Evolutionary conservation across 2,797 vertebrate species (phyloP).

Genomic region (Decapterus maruadsi): DNA sequence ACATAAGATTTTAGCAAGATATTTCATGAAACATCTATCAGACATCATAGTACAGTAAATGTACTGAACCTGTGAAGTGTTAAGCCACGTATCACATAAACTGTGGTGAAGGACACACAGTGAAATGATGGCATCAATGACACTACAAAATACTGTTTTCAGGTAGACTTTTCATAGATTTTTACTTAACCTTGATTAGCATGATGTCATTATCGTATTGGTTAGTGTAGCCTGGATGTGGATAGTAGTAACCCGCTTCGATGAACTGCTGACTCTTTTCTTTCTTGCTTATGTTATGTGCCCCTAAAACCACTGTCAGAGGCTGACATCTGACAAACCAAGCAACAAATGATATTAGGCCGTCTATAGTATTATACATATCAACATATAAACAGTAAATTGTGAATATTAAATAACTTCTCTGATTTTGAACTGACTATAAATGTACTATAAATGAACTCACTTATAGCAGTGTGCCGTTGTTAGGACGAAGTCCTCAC

Average conservation of each 20-base stretch:
- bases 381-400: neutral
- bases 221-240: conserved; percentile 23
- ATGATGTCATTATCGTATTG: conserved; percentile 70
- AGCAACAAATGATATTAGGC: neutral
- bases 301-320: conserved; percentile 76
- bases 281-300: conserved; percentile 62
- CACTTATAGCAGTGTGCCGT: conserved; percentile 76
- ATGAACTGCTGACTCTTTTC: conserved; percentile 79
- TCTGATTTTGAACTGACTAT: neutral
- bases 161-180: neutral
- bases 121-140: neutral
- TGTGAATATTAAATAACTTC: neutral
- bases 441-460: conserved; percentile 16
- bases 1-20: neutral
- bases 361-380: neutral
- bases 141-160: neutral
- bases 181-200: conserved; percentile 78
- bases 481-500: conserved; percentile 79
- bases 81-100: too few relatives aligned
- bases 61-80: too few relatives aligned
- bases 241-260: conserved; percentile 34
- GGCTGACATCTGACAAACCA: fast-evolving
- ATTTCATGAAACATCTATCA: neutral
- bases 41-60: too few relatives aligned
- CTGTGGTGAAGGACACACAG: too few relatives aligned